A percentile compares a stretch with the other conserved stretches of the same genome.
Evolutionary conservation across 2,113 vertebrate genomes (phyloP).

Genomic region (Montifringilla adamsi): DNA sequence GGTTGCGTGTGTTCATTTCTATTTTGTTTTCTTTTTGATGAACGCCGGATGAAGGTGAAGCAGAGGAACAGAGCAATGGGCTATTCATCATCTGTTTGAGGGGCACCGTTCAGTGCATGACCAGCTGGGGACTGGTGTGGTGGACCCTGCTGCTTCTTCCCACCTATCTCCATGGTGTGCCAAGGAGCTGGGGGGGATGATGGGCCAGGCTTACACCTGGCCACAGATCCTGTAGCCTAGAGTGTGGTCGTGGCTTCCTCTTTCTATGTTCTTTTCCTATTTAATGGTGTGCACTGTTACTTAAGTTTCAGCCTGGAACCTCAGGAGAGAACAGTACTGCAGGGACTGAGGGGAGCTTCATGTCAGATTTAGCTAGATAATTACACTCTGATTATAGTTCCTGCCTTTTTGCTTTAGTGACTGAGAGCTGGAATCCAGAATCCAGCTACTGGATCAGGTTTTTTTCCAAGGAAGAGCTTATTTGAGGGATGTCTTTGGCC

Average conservation of each 20-base stretch:
- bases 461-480: not conserved
- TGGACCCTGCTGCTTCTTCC: constrained; percentile 6
- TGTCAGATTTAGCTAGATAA: not conserved
- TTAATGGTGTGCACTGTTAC: constrained; percentile 35
- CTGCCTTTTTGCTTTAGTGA: not conserved
- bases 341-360: constrained; percentile 33
- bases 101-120: not conserved
- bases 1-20: constrained; percentile 52
- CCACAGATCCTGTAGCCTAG: not conserved
- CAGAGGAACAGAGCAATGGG: not conserved
- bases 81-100: not conserved
- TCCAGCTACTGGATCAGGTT: not conserved
- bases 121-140: not conserved
- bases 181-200: constrained; percentile 26
- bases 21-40: constrained; percentile 60
- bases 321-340: constrained; percentile 25
- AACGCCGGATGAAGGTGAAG: constrained; percentile 37
- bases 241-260: not conserved
- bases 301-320: constrained; percentile 50
- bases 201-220: not conserved
- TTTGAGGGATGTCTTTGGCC: not conserved
- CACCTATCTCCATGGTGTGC: not conserved
- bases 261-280: constrained; percentile 22
- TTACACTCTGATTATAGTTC: constrained; percentile 38
- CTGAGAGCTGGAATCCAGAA: not conserved